Evolutionary conservation across 1,140 invertebrate species (phyloP).

Genomic region (Drosophila mayri): DNA sequence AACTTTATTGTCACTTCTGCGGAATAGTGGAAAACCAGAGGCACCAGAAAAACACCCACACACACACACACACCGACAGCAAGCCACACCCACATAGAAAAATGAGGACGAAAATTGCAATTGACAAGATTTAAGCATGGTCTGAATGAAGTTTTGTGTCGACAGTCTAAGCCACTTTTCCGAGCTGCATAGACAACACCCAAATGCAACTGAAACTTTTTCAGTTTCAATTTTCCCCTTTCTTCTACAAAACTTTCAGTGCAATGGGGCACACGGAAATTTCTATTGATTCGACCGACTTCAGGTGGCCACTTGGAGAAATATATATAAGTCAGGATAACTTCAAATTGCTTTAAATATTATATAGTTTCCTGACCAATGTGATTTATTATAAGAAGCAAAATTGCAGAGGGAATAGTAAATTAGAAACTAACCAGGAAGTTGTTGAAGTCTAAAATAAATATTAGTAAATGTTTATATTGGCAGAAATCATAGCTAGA

Average conservation of each 20-base stretch:
- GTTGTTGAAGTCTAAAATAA: background rate
- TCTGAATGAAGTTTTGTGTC: constrained; percentile 60
- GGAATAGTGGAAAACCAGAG: constrained; percentile 20
- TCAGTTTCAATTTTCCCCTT: constrained; percentile 15
- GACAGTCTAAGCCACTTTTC: constrained; percentile 66
- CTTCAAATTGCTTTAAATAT: background rate
- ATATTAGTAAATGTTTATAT: too few relatives aligned
- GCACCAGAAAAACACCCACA: background rate
- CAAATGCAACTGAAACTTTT: constrained; percentile 40
- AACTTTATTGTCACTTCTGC: constrained; percentile 66
- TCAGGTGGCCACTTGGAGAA: constrained; percentile 38
- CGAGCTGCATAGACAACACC: constrained; percentile 20
- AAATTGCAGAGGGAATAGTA: background rate
- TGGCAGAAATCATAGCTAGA: background rate
- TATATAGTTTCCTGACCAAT: too few relatives aligned
- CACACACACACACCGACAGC: background rate
- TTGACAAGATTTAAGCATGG: constrained; percentile 63
- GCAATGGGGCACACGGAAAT: constrained; percentile 9
- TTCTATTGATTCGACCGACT: constrained; percentile 47
- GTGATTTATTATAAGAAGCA: too few relatives aligned
- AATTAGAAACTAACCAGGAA: background rate
- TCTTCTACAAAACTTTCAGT: constrained; percentile 4
- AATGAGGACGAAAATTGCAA: constrained; percentile 45
- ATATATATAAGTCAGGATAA: background rate
- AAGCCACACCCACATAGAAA: background rate